phyloP scores from a whole-genome alignment of 2,888 invertebrate genomes.

The Notodonta dromedarius region DNA sequence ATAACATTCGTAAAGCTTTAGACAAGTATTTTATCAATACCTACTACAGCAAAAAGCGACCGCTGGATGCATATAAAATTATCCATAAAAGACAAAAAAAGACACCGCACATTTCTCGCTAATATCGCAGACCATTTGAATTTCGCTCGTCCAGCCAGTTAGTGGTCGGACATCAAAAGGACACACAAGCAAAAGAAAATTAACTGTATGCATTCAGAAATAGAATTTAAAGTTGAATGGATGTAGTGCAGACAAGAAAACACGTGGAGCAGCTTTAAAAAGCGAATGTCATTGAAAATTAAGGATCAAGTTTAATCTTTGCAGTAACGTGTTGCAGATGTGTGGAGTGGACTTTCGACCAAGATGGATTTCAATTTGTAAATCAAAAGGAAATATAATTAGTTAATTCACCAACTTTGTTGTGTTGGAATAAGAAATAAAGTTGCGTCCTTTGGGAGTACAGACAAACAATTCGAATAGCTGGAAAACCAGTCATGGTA shows the following conservation, averaged over 20 bases:
- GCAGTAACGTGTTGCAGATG: not conserved
- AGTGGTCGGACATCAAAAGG: constrained; percentile 25
- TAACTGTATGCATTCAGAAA: not conserved
- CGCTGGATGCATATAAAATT: constrained; percentile 9
- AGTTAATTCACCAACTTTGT: too few relatives aligned
- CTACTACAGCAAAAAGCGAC: too few relatives aligned
- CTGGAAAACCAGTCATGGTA: too few relatives aligned
- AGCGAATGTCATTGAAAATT: constrained; percentile 25
- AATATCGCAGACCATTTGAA: constrained; percentile 28
- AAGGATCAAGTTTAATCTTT: constrained; percentile 21
- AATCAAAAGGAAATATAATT: too few relatives aligned
- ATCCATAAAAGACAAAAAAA: constrained; percentile 15
- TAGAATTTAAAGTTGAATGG: not conserved
- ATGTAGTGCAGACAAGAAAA: constrained; percentile 1
- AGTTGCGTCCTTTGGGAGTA: too few relatives aligned
- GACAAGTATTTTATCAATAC: too few relatives aligned
- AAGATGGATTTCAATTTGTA: not conserved
- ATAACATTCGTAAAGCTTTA: too few relatives aligned
- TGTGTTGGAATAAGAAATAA: too few relatives aligned
- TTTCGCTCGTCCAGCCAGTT: constrained; percentile 19
- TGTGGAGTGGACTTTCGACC: not conserved
- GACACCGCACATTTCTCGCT: constrained; percentile 13
- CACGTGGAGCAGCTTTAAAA: constrained; percentile 9
- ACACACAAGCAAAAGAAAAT: constrained; percentile 9
- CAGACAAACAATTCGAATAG: too few relatives aligned